Base-by-base conservation (phyloP, 1,140 invertebrate genomes). In the Cotesia chilonis region DNA sequence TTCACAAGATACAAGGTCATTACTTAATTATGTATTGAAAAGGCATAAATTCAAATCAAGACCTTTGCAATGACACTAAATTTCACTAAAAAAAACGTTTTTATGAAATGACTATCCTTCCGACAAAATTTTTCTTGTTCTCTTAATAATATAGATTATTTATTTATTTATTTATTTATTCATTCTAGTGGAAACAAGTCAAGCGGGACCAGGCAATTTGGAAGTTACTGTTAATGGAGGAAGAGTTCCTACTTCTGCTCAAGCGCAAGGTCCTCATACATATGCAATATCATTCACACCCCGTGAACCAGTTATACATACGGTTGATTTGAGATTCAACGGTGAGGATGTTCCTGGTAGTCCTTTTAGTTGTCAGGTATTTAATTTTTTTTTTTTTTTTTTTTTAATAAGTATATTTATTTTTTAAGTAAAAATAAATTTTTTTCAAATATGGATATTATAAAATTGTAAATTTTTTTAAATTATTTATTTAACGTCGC, bases 211-310 rank as follows among this genome's bases (percentile, higher is more conserved):
- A 37, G 98, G 98, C 7, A 98, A 98, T 86, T 86, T 99, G 57
- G 98, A 99, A 85, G 97, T 99, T 37, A 97, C 96, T 0, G 97
- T 99, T 2, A 98, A 98, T 79, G 95, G 96, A 55, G 98, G 97
- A 0, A 92, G 95, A 73, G 96, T 98, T 36, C 96, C 97, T 1
- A 99, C 97, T 5, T 96, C 95, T 41, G 97, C 98, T 6, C 94
- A 97, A 84, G 94, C 96, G 12, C 94, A 98, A 82, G 96, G 96
- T 55, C 93, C 96, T 36, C 96, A 98, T 81, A 95, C 95, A 0
- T 99, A 99, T 84, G 97, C 98, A 54, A 98, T 99, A 75, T 96
- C 95, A 6, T 99, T 99, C 84, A 96, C 95, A 10, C 98, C 97
- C 0, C 89, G 94, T 60, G 95, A 98, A 83, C 90, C 94, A 2